Conservation (phyloP, 2,113 vertebrate genomes). For the Rhinichthys klamathensis region DNA sequence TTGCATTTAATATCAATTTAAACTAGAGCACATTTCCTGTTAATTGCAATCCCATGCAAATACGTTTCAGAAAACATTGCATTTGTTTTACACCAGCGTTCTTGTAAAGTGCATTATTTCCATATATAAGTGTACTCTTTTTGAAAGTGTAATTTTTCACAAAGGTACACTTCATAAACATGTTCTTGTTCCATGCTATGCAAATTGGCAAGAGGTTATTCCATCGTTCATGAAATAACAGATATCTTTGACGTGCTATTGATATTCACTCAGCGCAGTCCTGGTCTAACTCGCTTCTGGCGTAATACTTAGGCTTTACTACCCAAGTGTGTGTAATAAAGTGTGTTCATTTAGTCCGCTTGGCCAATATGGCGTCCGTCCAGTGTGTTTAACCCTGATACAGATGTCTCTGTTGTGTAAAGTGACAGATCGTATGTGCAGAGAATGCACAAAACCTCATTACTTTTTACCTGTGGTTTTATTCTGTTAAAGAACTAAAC, state of each 20-base stretch:
- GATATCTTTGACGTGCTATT: background rate
- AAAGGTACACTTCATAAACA: background rate
- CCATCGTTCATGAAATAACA: background rate
- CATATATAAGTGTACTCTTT: too few species aligned
- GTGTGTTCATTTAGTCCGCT: background rate
- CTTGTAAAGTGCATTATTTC: background rate
- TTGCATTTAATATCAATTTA: too few species aligned
- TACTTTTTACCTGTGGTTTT: background rate
- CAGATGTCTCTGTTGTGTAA: background rate
- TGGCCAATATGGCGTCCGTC: background rate
- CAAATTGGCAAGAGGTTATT: background rate
- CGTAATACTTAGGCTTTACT: background rate
- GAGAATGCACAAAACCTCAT: background rate
- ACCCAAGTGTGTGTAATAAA: background rate
- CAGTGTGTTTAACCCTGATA: background rate
- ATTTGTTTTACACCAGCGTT: too few species aligned
- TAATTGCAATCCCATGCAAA: too few species aligned
- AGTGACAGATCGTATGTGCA: background rate
- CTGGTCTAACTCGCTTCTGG: background rate
- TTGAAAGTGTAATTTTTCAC: background rate
- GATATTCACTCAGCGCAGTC: background rate
- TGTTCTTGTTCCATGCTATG: background rate
- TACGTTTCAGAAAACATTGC: too few species aligned
- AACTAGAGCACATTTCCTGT: too few species aligned
- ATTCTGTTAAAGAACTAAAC: background rate